Conservation (phyloP, 2,888 invertebrate species). For the Eupithecia insigniata region DNA sequence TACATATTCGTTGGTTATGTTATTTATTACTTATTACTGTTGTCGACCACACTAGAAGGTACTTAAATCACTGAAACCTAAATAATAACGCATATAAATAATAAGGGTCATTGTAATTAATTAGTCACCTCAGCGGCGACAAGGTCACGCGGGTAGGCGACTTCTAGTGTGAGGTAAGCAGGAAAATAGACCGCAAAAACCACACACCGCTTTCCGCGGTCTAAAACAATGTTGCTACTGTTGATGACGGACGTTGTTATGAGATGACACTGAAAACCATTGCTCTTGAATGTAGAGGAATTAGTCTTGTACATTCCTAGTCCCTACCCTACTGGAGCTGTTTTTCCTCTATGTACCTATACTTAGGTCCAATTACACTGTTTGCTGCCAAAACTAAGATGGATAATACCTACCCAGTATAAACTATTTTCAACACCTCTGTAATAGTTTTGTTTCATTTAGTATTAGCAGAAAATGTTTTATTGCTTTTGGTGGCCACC, state of each 20-base stretch:
- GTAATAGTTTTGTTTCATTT: too few relatives aligned
- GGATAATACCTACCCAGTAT: too few relatives aligned
- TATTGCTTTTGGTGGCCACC: too few relatives aligned
- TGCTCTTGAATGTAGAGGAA: not conserved
- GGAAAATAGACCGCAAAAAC: not conserved
- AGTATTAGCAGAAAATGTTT: too few relatives aligned
- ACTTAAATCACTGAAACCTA: too few relatives aligned
- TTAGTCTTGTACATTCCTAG: not conserved
- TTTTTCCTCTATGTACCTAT: not conserved
- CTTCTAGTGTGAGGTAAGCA: too few relatives aligned
- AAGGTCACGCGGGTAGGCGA: too few relatives aligned
- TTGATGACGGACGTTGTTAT: not conserved
- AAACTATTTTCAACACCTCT: too few relatives aligned
- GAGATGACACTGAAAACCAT: not conserved
- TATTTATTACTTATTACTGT: not conserved
- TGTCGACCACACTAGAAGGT: not conserved
- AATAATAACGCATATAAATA: too few relatives aligned
- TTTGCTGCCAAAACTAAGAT: not conserved
- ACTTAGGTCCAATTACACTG: too few relatives aligned
- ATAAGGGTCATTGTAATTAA: too few relatives aligned
- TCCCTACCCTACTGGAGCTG: not conserved
- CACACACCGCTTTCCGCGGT: not conserved
- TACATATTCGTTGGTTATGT: not conserved
- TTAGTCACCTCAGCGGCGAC: too few relatives aligned
- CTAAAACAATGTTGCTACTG: not conserved